Conservation (phyloP, 2,113 vertebrate genomes). For the Pantherophis guttatus region DNA sequence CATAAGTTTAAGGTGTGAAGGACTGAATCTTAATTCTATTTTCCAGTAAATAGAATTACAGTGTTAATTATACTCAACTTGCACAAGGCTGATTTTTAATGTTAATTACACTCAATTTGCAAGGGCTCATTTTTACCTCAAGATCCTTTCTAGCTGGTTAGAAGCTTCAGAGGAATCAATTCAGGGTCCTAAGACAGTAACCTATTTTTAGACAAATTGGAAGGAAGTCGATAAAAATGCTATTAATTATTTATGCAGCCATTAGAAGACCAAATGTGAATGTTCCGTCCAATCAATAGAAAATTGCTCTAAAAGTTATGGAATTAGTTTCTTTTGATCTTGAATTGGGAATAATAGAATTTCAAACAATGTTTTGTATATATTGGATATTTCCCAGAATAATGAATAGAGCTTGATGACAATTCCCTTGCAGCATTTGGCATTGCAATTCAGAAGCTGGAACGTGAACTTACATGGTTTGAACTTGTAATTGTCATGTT, state of each 20-base stretch:
- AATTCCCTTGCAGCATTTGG: not conserved
- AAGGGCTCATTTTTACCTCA: not conserved
- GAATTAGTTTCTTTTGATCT: not conserved
- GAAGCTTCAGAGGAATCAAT: not conserved
- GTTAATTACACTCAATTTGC: not conserved
- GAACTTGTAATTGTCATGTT: not conserved
- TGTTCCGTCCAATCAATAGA: not conserved
- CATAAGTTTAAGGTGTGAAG: not conserved
- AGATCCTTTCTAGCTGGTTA: not conserved
- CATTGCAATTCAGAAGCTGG: not conserved
- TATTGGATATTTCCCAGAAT: not conserved
- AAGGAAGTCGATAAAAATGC: not conserved
- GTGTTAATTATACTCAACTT: not conserved
- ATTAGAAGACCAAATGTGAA: not conserved
- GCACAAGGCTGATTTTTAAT: not conserved
- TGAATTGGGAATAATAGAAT: not conserved
- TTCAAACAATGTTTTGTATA: not conserved
- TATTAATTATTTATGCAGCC: not conserved
- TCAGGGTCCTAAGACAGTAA: not conserved
- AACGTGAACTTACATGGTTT: not conserved
- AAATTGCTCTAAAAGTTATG: not conserved
- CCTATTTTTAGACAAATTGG: not conserved
- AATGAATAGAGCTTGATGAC: not conserved
- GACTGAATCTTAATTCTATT: not conserved
- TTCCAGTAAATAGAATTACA: not conserved